These are phyloP conservation scores for Pentalonia nigronervosa DNA, from an alignment of 1,140 invertebrate species.

Conservation along the genomic window DNA sequence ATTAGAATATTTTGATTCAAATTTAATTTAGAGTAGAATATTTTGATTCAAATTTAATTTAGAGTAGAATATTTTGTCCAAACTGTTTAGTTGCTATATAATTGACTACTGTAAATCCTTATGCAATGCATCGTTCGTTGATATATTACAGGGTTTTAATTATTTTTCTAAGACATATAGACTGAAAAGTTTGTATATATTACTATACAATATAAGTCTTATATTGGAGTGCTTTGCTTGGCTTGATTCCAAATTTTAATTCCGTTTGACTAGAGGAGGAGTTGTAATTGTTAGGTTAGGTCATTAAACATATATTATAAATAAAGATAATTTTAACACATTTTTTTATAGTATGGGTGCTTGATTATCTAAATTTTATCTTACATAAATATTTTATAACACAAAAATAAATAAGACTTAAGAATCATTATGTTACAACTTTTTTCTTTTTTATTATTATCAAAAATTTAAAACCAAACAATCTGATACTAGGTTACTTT, in stretches of 20 bases:
- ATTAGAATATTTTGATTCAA: too few species aligned
- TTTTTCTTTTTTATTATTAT: neutral
- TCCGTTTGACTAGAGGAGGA: neutral
- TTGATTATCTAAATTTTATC: neutral
- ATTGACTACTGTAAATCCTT: neutral
- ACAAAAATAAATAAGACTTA: neutral
- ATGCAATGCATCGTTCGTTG: neutral
- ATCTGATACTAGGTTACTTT: too few species aligned
- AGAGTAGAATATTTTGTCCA: too few species aligned
- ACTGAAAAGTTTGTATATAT: neutral
- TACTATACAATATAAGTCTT: neutral
- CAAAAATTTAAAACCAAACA: neutral
- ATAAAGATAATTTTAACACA: neutral
- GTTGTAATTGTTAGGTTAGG: neutral
- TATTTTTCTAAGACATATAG: neutral
- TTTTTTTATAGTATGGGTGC: neutral
- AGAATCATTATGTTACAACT: neutral
- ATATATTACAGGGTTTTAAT: neutral
- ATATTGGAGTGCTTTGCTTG: neutral
- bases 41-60: too few species aligned
- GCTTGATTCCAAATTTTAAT: neutral
- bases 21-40: too few species aligned
- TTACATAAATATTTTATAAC: neutral
- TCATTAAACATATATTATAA: constrained; percentile 2
- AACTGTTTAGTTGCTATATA: too few species aligned